Evolutionary conservation across 2,797 vertebrate genomes (phyloP).

Genomic region (Hoplostethus atlanticus): DNA sequence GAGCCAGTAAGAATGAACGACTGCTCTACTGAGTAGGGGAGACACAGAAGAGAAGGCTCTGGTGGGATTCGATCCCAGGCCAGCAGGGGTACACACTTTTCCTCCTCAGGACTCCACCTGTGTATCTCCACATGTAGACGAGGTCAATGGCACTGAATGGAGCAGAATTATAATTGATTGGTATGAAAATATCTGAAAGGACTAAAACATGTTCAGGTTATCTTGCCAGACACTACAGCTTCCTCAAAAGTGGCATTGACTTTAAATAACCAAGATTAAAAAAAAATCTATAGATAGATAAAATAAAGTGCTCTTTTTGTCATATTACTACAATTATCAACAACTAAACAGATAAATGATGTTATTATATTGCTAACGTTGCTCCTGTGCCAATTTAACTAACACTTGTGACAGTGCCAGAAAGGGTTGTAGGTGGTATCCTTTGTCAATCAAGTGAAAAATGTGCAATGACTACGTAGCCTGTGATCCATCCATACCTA

Average conservation of each 20-base stretch:
- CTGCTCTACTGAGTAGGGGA: too few relatives aligned
- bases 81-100: too few relatives aligned
- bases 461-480: constrained; percentile 66
- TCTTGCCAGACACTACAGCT: constrained; percentile 39
- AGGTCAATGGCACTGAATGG: background rate
- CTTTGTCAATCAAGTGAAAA: constrained; percentile 70
- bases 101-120: background rate
- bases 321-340: constrained; percentile 54
- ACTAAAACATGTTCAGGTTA: constrained; percentile 20
- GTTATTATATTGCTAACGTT: constrained; percentile 47
- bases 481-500: constrained; percentile 68
- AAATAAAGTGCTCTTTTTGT: constrained; percentile 48
- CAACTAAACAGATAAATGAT: constrained; percentile 39
- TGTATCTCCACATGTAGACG: constrained; percentile 26
- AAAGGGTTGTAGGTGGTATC: constrained; percentile 53
- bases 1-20: too few relatives aligned
- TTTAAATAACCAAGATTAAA: constrained; percentile 31
- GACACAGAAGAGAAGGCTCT: too few relatives aligned
- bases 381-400: constrained; percentile 59
- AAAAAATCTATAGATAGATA: constrained; percentile 40
- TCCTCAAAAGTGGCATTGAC: constrained; percentile 5
- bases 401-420: constrained; percentile 45
- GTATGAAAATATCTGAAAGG: constrained; percentile 44
- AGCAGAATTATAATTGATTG: constrained; percentile 1
- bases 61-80: too few relatives aligned